phyloP scores from a whole-genome alignment of 2,113 vertebrate species.

The Micromys minutus region DNA sequence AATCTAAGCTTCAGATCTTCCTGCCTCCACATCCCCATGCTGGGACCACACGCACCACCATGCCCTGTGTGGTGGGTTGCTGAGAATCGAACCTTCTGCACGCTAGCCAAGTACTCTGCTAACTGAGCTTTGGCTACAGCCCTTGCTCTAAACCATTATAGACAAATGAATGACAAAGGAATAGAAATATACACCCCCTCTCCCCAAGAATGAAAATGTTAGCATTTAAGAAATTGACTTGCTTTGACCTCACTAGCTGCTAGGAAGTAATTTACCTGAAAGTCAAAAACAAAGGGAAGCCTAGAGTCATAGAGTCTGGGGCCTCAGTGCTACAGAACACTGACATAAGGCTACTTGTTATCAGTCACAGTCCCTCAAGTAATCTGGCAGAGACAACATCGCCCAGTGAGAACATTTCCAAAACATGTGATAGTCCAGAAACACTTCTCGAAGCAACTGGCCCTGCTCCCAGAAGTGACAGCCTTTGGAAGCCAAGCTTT shows the following conservation, averaged over 20 bases:
- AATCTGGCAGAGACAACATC: slow-evolving; percentile 5
- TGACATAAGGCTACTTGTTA: not conserved
- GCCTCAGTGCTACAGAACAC: not conserved
- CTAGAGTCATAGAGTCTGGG: slow-evolving; percentile 40
- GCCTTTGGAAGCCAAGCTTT: slow-evolving; percentile 11
- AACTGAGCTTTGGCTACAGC: not conserved
- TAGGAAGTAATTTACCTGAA: slow-evolving; percentile 65
- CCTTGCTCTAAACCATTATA: slow-evolving; percentile 46
- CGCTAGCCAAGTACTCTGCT: not conserved
- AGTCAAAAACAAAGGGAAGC: slow-evolving; percentile 64
- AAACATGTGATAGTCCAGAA: slow-evolving; percentile 30
- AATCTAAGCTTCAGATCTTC: not conserved
- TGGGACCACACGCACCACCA: not conserved
- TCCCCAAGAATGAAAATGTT: slow-evolving; percentile 38
- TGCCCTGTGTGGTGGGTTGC: not conserved
- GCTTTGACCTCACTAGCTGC: slow-evolving; percentile 30
- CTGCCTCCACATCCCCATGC: not conserved
- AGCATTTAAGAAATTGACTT: slow-evolving; percentile 55
- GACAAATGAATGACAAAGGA: slow-evolving; percentile 44
- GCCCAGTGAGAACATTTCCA: slow-evolving; percentile 25
- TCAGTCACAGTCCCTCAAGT: slow-evolving; percentile 35
- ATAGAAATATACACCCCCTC: slow-evolving; percentile 35
- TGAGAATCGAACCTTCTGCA: not conserved
- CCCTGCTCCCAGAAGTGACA: slow-evolving; percentile 18
- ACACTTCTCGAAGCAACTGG: slow-evolving; percentile 53